Evolutionary conservation across 2,797 vertebrate species (phyloP), one percentile per base, ranked within the genome.

Genomic region (Galago senegalensis): DNA sequence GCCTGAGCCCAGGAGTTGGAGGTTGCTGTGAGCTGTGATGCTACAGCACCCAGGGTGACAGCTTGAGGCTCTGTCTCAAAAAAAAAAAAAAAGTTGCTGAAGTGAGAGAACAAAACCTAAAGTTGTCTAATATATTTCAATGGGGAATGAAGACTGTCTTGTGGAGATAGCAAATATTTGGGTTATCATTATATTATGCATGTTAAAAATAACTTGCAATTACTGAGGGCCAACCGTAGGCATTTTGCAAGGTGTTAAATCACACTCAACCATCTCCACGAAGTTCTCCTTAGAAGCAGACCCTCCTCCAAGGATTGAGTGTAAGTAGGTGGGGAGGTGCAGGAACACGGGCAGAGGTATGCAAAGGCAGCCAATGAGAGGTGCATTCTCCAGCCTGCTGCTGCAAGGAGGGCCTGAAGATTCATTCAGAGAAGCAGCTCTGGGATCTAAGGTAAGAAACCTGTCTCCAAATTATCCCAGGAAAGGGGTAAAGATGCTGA

Each of bases 381-480:
- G 49, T 11, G 23, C 0, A 25, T 77, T 34, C 12, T 31, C 21
- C 72, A 94, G 16, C 46, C 60, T 60, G 77, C 65, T 69, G 63
- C 84, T 69, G 11, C 4, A 43, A 34, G 65, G 27, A 34, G 43
- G 21, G 56, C 13, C 53, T 49, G 17, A 86, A 76, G 60, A 84
- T 65, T 81, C 61, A 85, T 58, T 58, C 90, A 58, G 8, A 1
- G 20, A 29, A 87, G 79, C 69, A 34, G 31, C 60, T 93, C 56
- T 65, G 21, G 11, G 27, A 87, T 61, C 67, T 31, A 61, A 79
- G 72, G 82, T 63, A 90, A 80, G 34, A 83, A 91, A 93, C 60
- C 37, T 77, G 56, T 29, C 43, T 86, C 37, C 17, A 34, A 34
- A 82, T 85, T 70, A 86, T 56, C n/a, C 69, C 34, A 83, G 43